Evolutionary conservation across 2,113 vertebrate genomes (phyloP), one percentile per base, ranked within the genome.

Genomic region (Rhabdomys dilectus): DNA sequence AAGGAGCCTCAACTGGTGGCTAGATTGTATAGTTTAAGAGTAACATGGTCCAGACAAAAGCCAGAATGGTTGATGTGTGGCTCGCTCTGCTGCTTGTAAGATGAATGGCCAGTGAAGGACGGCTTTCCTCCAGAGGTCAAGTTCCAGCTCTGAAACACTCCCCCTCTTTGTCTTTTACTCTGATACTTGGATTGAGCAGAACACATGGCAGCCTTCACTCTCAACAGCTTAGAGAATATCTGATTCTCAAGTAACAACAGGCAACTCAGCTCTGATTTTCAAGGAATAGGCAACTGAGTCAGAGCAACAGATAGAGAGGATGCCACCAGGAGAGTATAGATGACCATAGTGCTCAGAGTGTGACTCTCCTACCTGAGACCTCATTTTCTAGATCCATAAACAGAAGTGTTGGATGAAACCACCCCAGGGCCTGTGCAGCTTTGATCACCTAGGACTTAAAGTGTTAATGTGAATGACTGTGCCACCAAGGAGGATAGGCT

Each of bases 291-390:
- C 8, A 13, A 0, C 8, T 11, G 39, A 0, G 0, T 31, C 2
- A 5, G 13, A 48, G 36, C 0, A 31, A 58, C 78, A 72, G 2
- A 3, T 6, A 1, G 0, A 16, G 0, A 2, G 15, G 39, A 29
- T 5, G 3, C 8, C 39, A 8, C 4, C 8, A 1, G 48, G 53
- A 17, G 6, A 0, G 5, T 0, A 0, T 1, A 19, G 36, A 13
- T 26, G 10, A 3, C 4, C 17, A 0, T 0, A 3, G 72, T 0
- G 29, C 19, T 34, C 9, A 3, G 3, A 0, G 0, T 7, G 11
- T 0, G 4, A 0, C 1, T 51, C 26, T 77, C 19, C 34, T 45
- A 19, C 45, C 13, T 0, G 0, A 9, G 4, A 34, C 31, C n/a
- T 77, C 24, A 4, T 1, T 48, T 48, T 80, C 66, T 26, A 8